Evolutionary conservation across 2,888 invertebrate genomes (phyloP).

Genomic region (Scaptomyza flava): DNA sequence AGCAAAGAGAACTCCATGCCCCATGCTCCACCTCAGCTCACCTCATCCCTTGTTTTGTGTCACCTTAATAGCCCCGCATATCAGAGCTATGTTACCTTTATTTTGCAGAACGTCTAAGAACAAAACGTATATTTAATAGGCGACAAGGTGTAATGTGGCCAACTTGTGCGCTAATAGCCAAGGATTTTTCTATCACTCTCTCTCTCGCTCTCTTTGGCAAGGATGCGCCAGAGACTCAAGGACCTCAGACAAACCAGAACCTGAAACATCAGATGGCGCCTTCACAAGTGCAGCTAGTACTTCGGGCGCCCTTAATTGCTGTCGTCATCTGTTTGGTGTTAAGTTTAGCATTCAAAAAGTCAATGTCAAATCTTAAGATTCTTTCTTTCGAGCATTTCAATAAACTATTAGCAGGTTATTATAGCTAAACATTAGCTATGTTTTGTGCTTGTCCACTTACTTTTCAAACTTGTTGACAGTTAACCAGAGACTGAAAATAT

Average conservation of each 20-base stretch:
- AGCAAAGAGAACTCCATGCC: background rate
- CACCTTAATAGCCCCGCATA: conserved; percentile 17
- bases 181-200: conserved; percentile 18
- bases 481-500: too few relatives aligned
- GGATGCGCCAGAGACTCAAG: conserved; percentile 24
- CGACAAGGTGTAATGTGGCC: conserved; percentile 34
- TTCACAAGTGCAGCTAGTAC: conserved; percentile 16
- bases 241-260: conserved; percentile 1
- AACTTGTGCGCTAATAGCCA: conserved; percentile 41
- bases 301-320: conserved; percentile 15
- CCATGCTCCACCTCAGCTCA: too few relatives aligned
- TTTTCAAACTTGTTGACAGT: too few relatives aligned
- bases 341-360: conserved; percentile 1
- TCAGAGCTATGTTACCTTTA: conserved; percentile 25
- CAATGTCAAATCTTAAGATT: conserved; percentile 20
- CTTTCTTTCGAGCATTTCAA: background rate
- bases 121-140: conserved; percentile 8
- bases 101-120: conserved; percentile 27
- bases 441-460: too few relatives aligned
- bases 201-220: conserved; percentile 1
- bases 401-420: too few relatives aligned
- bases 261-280: conserved; percentile 2
- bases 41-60: background rate
- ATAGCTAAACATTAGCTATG: too few relatives aligned
- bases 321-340: conserved; percentile 10